Evolutionary conservation across 2,113 vertebrate species (phyloP), one percentile per base, ranked within the genome.

Genomic region (Acanthochromis polyacanthus): DNA sequence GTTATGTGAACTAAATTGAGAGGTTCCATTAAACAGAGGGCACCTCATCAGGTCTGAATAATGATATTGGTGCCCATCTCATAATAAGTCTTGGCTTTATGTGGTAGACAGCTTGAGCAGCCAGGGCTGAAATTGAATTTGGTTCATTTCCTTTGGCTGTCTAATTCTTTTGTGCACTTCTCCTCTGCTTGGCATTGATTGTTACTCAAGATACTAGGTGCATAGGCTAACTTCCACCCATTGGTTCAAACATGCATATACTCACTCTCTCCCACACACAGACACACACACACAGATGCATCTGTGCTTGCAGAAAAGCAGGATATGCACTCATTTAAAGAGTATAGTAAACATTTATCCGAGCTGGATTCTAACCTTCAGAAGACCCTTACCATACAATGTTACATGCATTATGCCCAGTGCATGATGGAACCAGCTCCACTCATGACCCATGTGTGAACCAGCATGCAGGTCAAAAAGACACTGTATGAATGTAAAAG

Each of bases 151-250:
- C 82, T 87, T 85, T 79, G 73, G 87, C 87, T 84, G 84, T 81
- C 82, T 91, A 87, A 89, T 90, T 88, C 86, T 86, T 94, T 94
- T 94, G 91, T 92, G 88, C 75, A 71, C 81, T 80, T 80, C 78
- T 86, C 74, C 69, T 82, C 76, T 71, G 70, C 72, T 79, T 79
- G 82, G 79, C 79, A 89, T 92, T 83, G 88, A 93, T 92, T 85
- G 82, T 76, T 82, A 69, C 45, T 67, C 67, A 76, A 70, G 73
- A 84, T 85, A 87, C 83, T 60, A 53, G 59, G 52, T 82, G 71
- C 66, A 77, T 75, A 43, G 66, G 53, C 75, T 50, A 74, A 59
- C 76, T 83, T 77, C 71, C 53, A 78, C 78, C 55, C 62, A 56
- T 28, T 28, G 51, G 15, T 23, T 57, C 50, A 76, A 46, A 76